A percentile compares a stretch with the other conserved stretches of the same genome.
Evolutionary conservation across 2,113 vertebrate species (phyloP).

Genomic region (Cynopterus brachyotis): DNA sequence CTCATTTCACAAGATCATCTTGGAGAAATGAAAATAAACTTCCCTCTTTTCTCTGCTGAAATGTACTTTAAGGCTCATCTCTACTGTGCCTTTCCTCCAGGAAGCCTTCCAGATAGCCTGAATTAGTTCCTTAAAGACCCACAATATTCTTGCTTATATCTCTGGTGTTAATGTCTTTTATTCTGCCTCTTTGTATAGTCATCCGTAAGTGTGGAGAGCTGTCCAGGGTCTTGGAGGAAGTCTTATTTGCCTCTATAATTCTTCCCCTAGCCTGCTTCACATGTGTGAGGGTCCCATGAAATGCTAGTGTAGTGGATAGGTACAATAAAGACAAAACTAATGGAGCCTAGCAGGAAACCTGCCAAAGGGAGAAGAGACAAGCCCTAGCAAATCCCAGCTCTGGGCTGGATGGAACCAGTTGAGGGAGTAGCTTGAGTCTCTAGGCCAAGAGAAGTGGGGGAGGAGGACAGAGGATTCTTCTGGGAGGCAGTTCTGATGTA

Average conservation of each 20-base stretch:
- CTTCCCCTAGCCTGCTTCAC: neutral
- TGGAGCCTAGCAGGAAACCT: slow-evolving; percentile 12
- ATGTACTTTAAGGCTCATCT: neutral
- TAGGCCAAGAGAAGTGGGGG: neutral
- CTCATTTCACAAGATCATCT: neutral
- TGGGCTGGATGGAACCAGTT: slow-evolving; percentile 42
- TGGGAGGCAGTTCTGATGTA: neutral
- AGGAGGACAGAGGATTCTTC: neutral
- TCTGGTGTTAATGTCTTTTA: neutral
- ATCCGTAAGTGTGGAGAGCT: neutral
- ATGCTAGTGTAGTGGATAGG: slow-evolving; percentile 15
- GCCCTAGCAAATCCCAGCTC: slow-evolving; percentile 59
- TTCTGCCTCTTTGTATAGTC: neutral
- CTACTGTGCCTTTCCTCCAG: neutral
- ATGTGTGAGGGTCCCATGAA: neutral
- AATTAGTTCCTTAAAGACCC: neutral
- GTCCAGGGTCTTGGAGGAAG: neutral
- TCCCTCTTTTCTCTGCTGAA: neutral
- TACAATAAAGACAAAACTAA: slow-evolving; percentile 32
- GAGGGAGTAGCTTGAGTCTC: slow-evolving; percentile 39
- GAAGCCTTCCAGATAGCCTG: neutral
- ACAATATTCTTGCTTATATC: neutral
- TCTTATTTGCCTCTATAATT: neutral
- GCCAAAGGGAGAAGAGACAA: slow-evolving; percentile 55
- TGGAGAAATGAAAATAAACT: neutral